Base-by-base conservation (phyloP, 2,797 vertebrate genomes). In the Hydrophis major region DNA sequence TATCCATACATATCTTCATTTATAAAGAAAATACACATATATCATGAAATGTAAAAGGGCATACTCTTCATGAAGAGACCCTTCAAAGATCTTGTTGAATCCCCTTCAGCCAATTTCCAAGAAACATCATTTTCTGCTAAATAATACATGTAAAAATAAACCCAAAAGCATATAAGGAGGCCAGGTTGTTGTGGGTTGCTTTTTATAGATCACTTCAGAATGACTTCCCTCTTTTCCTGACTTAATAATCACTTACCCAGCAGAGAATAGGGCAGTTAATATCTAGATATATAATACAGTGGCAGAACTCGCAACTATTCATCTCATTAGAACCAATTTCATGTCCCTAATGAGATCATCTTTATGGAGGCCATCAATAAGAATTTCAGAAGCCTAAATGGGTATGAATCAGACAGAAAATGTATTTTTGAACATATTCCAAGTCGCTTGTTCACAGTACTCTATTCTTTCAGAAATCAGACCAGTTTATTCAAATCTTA, bases 281-380 rank as follows among this genome's bases (percentile, higher is more conserved):
- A 0, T 93, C 94, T 91, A 94, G 69, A 59, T 53, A 87, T 93
- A 37, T 20, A 74, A 69, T 94, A 61, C 91, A 93, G 91, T 94
- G 94, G 94, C 92, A 93, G 37, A 63, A 94, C 93, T 91, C 92
- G 78, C 93, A 93, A 69, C 91, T 95, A 94, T 94, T 95, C 91
- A 95, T 94, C 95, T 88, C 95, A 96, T 96, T 95, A 94, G 50
- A 87, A 93, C 86, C 95, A 96, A 96, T 96, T 96, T 96, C 90
- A 92, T 95, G 96, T 96, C 95, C 92, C 95, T 96, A 96, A 96
- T 96, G 92, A 95, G 94, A 95, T 95, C 87, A 53, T 96, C 94
- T 89, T 96, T 69, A 95, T 93, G 93, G 95, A 96, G 14, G 22
- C 89, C 25, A 89, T 61, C 90, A 60, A 20, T 91, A 60, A 92